Base-by-base conservation (phyloP, 2,113 vertebrate species). In the Brachyhypopomus occidentalis region DNA sequence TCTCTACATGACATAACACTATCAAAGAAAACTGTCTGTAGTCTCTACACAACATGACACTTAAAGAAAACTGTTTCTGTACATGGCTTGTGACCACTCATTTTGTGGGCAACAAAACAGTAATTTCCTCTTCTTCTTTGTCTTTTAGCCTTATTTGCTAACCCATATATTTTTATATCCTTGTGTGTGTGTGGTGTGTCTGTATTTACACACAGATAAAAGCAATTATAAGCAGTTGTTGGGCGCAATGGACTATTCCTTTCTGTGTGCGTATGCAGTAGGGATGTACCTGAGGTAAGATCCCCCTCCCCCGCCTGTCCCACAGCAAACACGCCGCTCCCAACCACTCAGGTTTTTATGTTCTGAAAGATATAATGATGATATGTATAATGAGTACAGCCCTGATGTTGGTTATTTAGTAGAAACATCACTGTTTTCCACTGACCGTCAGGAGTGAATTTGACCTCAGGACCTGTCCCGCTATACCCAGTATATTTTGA, bases 281-380 rank as follows among this genome's bases (percentile, higher is more conserved):
- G 97, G 96, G 78, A 99, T 99, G 97, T 99, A 96, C 76, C 92
- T 99, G 90, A 98, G 97, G 97, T 98, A 90, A 88, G 88, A 60
- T n/a, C 34, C 23, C 22, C 25, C 17, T 22, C 41, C 23, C 12
- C 74, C 2, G 0, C 2, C 36, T 70, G 8, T 22, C 0, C 8
- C 9, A 23, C 20, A 41, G 20, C 7, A 69, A 52, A 52, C 45
- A n/a, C 34, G 20, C 19, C n/a, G 5, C 12, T 22, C 20, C 41
- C 2, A 70, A 12, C 27, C 19, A 1, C 12, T 52, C 2, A 11
- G 16, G 19, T 36, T 67, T 20, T 20, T 5, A 30, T 27, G 17
- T 19, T 2, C 62, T 23, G 22, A 5, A 64, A 27, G 17, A 67
- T 38, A 1, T 2, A 2, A n/a, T 17, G 30, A 30, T 30, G 2